A percentile compares a stretch with the other conserved stretches of the same genome.
Evolutionary conservation across 2,113 vertebrate genomes (phyloP).

Genomic region (Macroglossus sobrinus): DNA sequence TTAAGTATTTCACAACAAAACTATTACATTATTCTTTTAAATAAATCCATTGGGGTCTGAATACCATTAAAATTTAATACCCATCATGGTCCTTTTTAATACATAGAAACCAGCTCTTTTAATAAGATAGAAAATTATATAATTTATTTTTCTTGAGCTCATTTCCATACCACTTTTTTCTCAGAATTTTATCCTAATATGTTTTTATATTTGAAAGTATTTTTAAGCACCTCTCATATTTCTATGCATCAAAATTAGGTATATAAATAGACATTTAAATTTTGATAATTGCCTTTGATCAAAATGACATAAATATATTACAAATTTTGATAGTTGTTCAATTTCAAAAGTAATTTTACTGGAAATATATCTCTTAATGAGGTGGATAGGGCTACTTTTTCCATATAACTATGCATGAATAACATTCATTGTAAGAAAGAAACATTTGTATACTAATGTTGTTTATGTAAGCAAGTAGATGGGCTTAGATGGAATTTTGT

Average conservation of each 20-base stretch:
- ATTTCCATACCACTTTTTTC: not conserved
- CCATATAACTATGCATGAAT: not conserved
- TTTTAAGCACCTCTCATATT: not conserved
- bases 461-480: not conserved
- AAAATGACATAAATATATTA: not conserved
- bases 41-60: not conserved
- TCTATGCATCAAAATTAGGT: not conserved
- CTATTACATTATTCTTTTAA: not conserved
- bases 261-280: not conserved
- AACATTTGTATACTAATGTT: not conserved
- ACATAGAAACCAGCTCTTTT: not conserved
- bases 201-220: not conserved
- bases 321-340: not conserved
- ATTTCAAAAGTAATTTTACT: slow-evolving; percentile 24
- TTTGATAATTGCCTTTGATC: not conserved
- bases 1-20: not conserved
- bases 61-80: not conserved
- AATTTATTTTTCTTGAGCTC: not conserved
- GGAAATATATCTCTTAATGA: not conserved
- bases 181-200: not conserved
- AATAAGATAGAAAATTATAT: not conserved
- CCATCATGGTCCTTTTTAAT: not conserved
- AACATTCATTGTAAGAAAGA: not conserved
- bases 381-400: not conserved
- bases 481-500: not conserved